Evolutionary conservation across 92 coral and sea anemone genomes (phyloP), one percentile per base, ranked within the genome.

Genomic region (Galaxea fascicularis): DNA sequence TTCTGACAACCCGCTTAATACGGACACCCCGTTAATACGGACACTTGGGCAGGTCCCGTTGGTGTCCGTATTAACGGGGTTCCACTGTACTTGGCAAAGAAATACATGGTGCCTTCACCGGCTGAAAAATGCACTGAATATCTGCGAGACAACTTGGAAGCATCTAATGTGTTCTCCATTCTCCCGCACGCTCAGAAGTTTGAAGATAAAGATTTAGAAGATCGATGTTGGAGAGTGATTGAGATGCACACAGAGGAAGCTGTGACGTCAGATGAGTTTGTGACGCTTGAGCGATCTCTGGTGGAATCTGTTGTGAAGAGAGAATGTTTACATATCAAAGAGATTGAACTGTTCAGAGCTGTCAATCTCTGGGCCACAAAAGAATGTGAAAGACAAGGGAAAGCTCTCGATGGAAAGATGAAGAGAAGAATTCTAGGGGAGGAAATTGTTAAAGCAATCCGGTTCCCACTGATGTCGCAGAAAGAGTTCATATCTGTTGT

Each of bases 171-270:
- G 41, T 82, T 95, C 41, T 85, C 88, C 8, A 60, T 95, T 46
- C 81, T 95, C 4, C 82, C 93, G 24, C 90, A 88, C 60, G 95
- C 98, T 46, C 69, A 87, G 76, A 89, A 87, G 25, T 85, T 88
- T 46, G 94, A 85, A 62, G 95, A 89, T 51, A 85, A 92, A 41
- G 94, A 90, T 47, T 69, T 95, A 20, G 78, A 86, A 41, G 87
- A 90, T 64, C 85, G 82, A 46, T 92, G 95, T 67, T 89, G 92
- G 92, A 24, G 85, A 49, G 78, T 72, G 62, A 85, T 89, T 39
- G 92, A 89, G 46, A 41, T 65, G 25, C 79, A 85, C 46, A 74
- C 89, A 31, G 82, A 78, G 17, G 86, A 85, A 41, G 92, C 82
- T 41, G 65, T 89, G 58, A 75, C 71, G 44, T 89, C 86, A 71